Evolutionary conservation across 2,797 vertebrate species (phyloP), one percentile per base, ranked within the genome.

Genomic region (Sebastes aleutianus): DNA sequence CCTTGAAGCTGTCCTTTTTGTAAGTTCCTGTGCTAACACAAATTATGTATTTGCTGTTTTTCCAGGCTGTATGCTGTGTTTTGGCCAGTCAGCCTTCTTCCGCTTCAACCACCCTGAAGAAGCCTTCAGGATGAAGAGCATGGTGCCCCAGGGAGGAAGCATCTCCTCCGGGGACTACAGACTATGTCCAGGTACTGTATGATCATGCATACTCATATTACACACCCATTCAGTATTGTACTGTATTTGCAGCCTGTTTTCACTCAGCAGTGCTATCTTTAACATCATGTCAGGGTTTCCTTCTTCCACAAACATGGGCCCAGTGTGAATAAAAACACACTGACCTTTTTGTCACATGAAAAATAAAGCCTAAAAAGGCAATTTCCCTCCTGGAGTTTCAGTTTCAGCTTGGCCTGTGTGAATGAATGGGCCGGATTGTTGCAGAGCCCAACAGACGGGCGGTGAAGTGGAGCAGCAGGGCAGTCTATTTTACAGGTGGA

Each of bases 21-120:
- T 14, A 2, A 5, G 8, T 74, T 63, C 8, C 59, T 32, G 5
- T 27, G 27, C 27, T 1, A 82, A 69, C 14, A n/a, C 2, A 13
- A 8, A 20, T 56, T 2, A 9, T 43, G 13, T 10, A 1, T 73
- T 2, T 74, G 8, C 24, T 90, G 32, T 43, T 78, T 70, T 86
- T 92, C 6, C 93, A 99, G 98, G 98, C 79, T 99, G 98, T 79
- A 98, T 98, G 97, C 96, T 99, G 94, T 98, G 98, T 96, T 96
- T 99, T 79, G 98, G 98, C 78, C 97, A 98, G 85, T 97, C 97
- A 1, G 96, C 96, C 72, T 98, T 97, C 90, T 97, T 99, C 74
- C 97, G 98, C 86, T 99, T 99, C 94, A 99, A 99, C 91, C 97
- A 99, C 91, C 98, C 98, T 0, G 98, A 98, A 1, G 98, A 99